Base-by-base conservation (phyloP, 2,888 invertebrate species). In the Reticulitermes lucifugus region DNA sequence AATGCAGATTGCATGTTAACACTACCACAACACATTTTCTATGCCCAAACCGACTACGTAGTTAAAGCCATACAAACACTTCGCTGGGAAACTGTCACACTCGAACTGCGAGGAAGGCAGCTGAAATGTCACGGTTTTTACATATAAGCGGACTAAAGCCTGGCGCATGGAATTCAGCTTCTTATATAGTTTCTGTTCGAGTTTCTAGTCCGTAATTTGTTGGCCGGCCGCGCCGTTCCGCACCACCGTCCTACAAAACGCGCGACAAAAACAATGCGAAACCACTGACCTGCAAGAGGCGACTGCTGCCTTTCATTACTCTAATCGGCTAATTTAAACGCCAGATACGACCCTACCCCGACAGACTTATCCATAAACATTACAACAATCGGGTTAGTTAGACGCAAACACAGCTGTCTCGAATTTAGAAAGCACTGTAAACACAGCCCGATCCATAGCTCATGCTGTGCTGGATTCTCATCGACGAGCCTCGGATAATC, bases 141-240 rank as follows among this genome's bases (percentile, higher is more conserved):
- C n/a, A 9, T 65, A 65, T 7, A 65, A 25, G 25, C 65, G 25
- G 25, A 65, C 65, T 65, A n/a, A 65, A 65, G 65, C 65, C 25
- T 65, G 65, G 65, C 65, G 65, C 65, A 73, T 73, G 73, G 5
- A 73, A 73, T 73, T 35, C 21, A 21, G 41, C 41, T 41, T 73
- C 73, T 73, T 73, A 41, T 73, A 73, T 73, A 35, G 73, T 41
- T 41, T 73, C 59, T 14, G n/a, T 65, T 65, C 55, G 55, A 65
- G 65, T 65, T 65, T 65, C 65, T 25, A n/a, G 9, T 25, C 65
- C n/a, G 65, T 12, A 65, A 65, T 65, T 65, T 65, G n/a, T 25
- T 65, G 65, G n/a, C 25, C 65, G 65, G 65, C 65, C 25, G 65
- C 12, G n/a, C 65, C 65, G 65, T 65, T 65, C 65, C 65, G 65